Evolutionary conservation across 2,113 vertebrate species (phyloP).

Genomic region (Hippocampus abdominalis): DNA sequence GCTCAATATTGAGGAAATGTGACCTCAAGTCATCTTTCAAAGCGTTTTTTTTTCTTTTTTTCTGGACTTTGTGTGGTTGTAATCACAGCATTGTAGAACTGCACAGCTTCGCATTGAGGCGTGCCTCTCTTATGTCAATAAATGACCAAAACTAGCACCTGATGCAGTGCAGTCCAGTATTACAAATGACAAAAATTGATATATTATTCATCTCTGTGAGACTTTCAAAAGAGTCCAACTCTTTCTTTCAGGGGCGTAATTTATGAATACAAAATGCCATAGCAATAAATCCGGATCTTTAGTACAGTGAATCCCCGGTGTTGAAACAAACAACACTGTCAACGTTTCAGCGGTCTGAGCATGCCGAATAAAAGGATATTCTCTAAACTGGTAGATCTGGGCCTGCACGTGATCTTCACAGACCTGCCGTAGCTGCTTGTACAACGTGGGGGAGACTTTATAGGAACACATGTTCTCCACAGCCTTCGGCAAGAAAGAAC

Average conservation of each 20-base stretch:
- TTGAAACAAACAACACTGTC: neutral
- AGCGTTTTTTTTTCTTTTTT: neutral
- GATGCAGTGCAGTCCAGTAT: no score
- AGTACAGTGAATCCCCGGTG: neutral
- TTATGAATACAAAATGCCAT: neutral
- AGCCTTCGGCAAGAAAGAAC: slow-evolving; percentile 73
- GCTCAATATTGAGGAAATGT: slow-evolving; percentile 75
- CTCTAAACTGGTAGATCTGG: slow-evolving; percentile 96
- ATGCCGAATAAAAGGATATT: slow-evolving; percentile 67
- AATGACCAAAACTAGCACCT: neutral
- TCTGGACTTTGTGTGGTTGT: neutral
- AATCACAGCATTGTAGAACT: neutral
- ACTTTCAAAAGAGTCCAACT: no score
- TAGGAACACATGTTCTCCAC: slow-evolving; percentile 99
- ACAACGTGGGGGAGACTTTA: slow-evolving; percentile 97
- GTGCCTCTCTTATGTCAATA: neutral
- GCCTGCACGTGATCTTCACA: slow-evolving; percentile 98
- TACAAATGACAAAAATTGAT: no score
- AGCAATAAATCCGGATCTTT: neutral
- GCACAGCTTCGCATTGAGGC: neutral
- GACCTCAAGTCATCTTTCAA: neutral
- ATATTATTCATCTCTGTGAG: no score
- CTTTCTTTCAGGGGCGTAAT: neutral
- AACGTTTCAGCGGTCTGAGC: neutral
- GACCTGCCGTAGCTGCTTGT: slow-evolving; percentile 93